phyloP scores from a whole-genome alignment of 2,888 invertebrate species.

The Brenthis daphne region DNA sequence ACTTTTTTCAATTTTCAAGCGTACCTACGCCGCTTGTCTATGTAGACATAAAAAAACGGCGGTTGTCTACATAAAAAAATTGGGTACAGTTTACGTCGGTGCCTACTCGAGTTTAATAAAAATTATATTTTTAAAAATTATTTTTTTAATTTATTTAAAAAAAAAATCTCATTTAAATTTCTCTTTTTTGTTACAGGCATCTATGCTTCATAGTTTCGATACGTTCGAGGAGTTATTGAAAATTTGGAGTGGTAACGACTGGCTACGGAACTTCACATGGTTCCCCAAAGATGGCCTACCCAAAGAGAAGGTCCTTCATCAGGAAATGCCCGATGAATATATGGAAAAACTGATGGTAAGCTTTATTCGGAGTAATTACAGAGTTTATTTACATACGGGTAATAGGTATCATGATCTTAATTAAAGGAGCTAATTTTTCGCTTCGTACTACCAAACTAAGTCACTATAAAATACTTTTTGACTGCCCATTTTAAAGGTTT shows the following conservation, averaged over 20 bases:
- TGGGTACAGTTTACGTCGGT: no score
- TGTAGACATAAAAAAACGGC: no score
- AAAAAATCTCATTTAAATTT: not conserved
- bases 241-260: slow-evolving; percentile 57
- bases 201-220: slow-evolving; percentile 54
- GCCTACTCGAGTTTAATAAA: no score
- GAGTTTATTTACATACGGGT: slow-evolving; percentile 10
- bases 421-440: not conserved
- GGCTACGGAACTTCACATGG: slow-evolving; percentile 61
- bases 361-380: slow-evolving; percentile 23
- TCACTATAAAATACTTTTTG: slow-evolving; percentile 16
- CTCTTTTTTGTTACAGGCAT: slow-evolving; percentile 64
- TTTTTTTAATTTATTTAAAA: no score
- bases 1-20: no score
- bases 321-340: slow-evolving; percentile 54
- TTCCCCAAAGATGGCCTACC: slow-evolving; percentile 62
- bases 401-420: slow-evolving; percentile 15
- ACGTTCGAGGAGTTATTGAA: slow-evolving; percentile 55
- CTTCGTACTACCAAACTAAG: slow-evolving; percentile 12
- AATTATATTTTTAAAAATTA: no score
- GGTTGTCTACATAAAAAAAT: no score
- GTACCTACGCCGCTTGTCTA: no score
- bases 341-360: slow-evolving; percentile 64
- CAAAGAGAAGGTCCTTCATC: slow-evolving; percentile 55
- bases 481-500: slow-evolving; percentile 23